Conservation (phyloP, 2,797 vertebrate genomes). For the Characodon lateralis region DNA sequence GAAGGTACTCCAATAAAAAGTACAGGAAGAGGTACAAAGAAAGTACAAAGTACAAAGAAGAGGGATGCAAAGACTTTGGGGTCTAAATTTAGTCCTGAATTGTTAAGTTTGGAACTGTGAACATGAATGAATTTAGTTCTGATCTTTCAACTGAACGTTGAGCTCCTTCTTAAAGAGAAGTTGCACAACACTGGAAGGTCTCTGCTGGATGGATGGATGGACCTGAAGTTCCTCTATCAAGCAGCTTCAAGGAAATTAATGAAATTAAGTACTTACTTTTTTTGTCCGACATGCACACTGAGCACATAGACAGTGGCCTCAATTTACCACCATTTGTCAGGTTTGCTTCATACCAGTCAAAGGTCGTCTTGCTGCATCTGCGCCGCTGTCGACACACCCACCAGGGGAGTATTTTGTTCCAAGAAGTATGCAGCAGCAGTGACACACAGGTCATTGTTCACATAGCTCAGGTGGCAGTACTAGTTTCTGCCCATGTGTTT, state of each 20-base stretch:
- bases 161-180: no score
- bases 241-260: background rate
- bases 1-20: no score
- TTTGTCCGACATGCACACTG: background rate
- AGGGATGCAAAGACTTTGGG: no score
- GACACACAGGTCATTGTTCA: slow-evolving; percentile 25
- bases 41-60: no score
- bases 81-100: no score
- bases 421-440: slow-evolving; percentile 26
- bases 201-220: background rate
- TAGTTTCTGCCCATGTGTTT: slow-evolving; percentile 37
- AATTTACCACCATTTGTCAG: background rate
- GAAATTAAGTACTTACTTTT: background rate
- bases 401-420: slow-evolving; percentile 39
- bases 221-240: background rate
- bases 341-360: no score
- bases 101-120: no score
- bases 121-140: no score
- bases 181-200: background rate
- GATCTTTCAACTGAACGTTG: no score
- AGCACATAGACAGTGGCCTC: background rate
- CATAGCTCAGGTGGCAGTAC: slow-evolving; percentile 50
- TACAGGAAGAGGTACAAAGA: no score
- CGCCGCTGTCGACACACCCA: slow-evolving; percentile 24
- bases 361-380: background rate